Evolutionary conservation across 2,797 vertebrate genomes (phyloP).

Genomic region (Poecile montanus): DNA sequence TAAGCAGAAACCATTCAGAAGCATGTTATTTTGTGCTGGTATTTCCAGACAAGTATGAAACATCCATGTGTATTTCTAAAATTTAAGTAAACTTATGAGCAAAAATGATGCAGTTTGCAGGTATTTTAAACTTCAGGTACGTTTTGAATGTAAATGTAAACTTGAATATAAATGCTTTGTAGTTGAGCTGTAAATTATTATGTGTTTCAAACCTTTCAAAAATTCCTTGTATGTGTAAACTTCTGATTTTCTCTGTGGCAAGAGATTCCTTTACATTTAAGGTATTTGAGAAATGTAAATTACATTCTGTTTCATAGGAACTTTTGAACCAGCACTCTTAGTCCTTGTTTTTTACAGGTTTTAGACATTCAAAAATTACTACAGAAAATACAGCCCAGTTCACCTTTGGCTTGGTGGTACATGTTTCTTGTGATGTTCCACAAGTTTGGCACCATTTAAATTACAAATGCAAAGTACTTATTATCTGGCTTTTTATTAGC

Average conservation of each 20-base stretch:
- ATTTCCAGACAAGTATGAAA: not conserved
- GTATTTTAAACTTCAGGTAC: not conserved
- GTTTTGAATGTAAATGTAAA: not conserved
- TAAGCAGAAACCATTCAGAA: not conserved
- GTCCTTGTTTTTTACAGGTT: not conserved
- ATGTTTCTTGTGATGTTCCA: not conserved
- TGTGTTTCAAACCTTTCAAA: not conserved
- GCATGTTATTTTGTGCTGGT: fast-evolving
- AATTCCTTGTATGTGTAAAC: not conserved
- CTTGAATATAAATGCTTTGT: not conserved
- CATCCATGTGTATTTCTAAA: not conserved
- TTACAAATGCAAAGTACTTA: not conserved
- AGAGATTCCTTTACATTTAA: not conserved
- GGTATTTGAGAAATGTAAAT: not conserved
- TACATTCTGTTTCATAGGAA: not conserved
- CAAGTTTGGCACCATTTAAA: not conserved
- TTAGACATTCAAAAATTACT: not conserved
- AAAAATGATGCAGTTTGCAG: not conserved
- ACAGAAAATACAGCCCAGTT: not conserved
- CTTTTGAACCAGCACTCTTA: not conserved
- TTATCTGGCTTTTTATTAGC: not conserved
- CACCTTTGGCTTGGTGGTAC: not conserved
- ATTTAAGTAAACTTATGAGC: not conserved
- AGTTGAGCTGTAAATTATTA: not conserved
- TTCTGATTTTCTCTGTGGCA: not conserved